These are phyloP conservation scores for Microcebus tavaratra DNA, from an alignment of 2,113 vertebrate species.

Conservation along the genomic window DNA sequence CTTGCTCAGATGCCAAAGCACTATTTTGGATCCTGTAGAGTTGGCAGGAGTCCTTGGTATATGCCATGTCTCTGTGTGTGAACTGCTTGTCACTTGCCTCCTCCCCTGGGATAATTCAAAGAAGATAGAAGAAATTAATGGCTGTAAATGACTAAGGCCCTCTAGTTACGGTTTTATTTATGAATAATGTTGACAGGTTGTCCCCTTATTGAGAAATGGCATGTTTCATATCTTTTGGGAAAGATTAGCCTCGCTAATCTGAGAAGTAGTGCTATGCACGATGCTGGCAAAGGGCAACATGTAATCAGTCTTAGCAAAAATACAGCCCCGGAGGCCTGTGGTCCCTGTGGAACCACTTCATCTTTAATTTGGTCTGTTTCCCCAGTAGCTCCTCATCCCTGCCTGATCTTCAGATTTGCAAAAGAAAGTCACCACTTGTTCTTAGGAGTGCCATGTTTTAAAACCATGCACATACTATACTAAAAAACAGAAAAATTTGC, in stretches of 20 bases:
- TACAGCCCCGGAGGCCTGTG: background rate
- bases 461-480: background rate
- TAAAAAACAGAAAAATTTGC: background rate
- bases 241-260: background rate
- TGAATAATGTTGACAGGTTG: conserved; percentile 42
- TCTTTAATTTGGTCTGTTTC: conserved; percentile 26
- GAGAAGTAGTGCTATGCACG: background rate
- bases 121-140: conserved; percentile 45
- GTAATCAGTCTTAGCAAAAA: conserved; percentile 6
- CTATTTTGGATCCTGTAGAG: conserved; percentile 55
- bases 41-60: conserved; percentile 33
- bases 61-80: conserved; percentile 5
- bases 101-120: conserved; percentile 12
- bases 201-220: conserved; percentile 36
- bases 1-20: conserved; percentile 52
- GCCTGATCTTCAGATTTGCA: no score
- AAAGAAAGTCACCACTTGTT: background rate
- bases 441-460: background rate
- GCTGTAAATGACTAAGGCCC: background rate
- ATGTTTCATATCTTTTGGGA: conserved; percentile 48
- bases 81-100: conserved; percentile 40
- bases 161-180: conserved; percentile 2
- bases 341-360: background rate
- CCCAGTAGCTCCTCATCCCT: background rate
- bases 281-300: background rate